phyloP scores from a whole-genome alignment of 2,888 invertebrate species.

The Synanthedon andrenaeformis region DNA sequence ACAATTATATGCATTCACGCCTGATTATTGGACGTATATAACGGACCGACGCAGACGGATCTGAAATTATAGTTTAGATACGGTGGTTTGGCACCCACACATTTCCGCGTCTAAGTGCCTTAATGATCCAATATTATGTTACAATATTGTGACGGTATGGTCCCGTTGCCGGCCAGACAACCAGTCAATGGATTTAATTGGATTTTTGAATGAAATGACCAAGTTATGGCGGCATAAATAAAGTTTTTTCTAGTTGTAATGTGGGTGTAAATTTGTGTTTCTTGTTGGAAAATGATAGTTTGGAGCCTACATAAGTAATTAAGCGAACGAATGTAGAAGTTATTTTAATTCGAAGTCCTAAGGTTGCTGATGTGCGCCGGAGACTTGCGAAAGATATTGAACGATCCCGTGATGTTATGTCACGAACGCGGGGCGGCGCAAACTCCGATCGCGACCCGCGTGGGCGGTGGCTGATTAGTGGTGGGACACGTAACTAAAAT shows the following conservation, averaged over 20 bases:
- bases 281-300: conserved; percentile 12
- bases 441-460: conserved; percentile 57
- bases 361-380: conserved; percentile 42
- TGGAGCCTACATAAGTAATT: conserved; percentile 2
- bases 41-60: conserved; percentile 46
- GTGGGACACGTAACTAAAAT: conserved; percentile 13
- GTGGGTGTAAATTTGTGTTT: conserved; percentile 22
- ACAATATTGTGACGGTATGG: conserved; percentile 49
- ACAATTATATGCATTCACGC: conserved; percentile 59
- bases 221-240: conserved; percentile 36
- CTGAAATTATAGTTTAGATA: conserved; percentile 67
- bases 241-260: conserved; percentile 21
- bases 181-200: conserved; percentile 36
- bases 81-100: conserved; percentile 69
- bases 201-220: conserved; percentile 30
- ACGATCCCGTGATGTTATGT: conserved; percentile 58
- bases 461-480: conserved; percentile 44
- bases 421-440: conserved; percentile 54
- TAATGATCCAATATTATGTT: conserved; percentile 65
- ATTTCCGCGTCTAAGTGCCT: conserved; percentile 59
- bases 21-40: conserved; percentile 38
- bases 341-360: conserved; percentile 22
- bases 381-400: conserved; percentile 59
- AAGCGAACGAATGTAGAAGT: conserved; percentile 4
- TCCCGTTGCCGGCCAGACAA: conserved; percentile 44